Evolutionary conservation across 1,140 invertebrate species (phyloP), one percentile per base, ranked within the genome.

Genomic region (Pseudomyrmex gracilis): DNA sequence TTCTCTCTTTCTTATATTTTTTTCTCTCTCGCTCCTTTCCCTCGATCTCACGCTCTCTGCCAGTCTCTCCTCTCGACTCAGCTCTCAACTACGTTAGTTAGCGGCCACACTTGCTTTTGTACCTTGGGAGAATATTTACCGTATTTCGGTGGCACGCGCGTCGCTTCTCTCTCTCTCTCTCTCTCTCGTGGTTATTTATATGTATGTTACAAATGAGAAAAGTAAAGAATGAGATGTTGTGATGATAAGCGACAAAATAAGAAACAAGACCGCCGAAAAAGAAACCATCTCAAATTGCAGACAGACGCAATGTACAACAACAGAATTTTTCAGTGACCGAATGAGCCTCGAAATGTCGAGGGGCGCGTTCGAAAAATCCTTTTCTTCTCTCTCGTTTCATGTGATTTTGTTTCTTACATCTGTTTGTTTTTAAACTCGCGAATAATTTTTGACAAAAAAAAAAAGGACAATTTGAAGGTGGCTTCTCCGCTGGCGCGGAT

Each of bases 281-380:
- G 90, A 93, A 94, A 91, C 92, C 90, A 93, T 89, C 90, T 93
- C 92, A 93, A 93, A 91, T 86, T 88, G 76, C 76, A 57, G 24
- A 49, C 51, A 53, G n/a, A n/a, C 64, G 76, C 61, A 34, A 34
- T 34, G 61, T 13, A 49, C 24, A 17, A 5, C 34, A n/a, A 68
- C 20, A n/a, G 43, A 15, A 22, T 66, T 47, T 55, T n/a, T 60
- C n/a, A 3, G 15, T 34, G 7, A n/a, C 45, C 47, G 76, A 34
- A 34, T 51, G 49, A 13, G 9, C 49, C 49, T 51, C 49, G 49
- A 51, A 7, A 13, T 34, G 34, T 34, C 34, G 34, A 34, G 34
- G 5, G 4, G 34, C 34, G 34, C 34, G 0, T 7, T 1, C 4
- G 7, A 34, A 34, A 5, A 34, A 34, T 34, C 4, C 64, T 17